phyloP scores from a whole-genome alignment of 2,888 invertebrate genomes.

The Pachydiplax longipennis region DNA sequence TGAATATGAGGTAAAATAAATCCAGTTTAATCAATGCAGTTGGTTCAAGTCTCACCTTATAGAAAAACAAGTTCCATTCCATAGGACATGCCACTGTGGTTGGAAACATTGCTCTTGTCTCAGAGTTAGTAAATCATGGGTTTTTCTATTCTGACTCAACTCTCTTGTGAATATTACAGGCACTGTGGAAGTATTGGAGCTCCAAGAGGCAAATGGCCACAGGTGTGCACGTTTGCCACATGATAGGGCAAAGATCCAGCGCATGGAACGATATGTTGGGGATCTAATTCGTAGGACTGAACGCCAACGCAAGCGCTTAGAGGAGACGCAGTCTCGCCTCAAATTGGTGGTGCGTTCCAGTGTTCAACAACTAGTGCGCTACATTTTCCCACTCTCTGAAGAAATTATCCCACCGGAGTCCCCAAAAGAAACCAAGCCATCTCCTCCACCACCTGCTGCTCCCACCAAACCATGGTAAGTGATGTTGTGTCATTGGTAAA shows the following conservation, averaged over 20 bases:
- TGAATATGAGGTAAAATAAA: no score
- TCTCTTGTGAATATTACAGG: slow-evolving; percentile 53
- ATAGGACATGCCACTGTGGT: no score
- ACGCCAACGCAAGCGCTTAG: slow-evolving; percentile 62
- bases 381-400: slow-evolving; percentile 73
- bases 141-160: no score
- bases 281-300: slow-evolving; percentile 63
- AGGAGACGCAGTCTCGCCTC: slow-evolving; percentile 64
- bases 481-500: neutral
- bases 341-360: slow-evolving; percentile 67
- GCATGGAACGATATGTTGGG: slow-evolving; percentile 66
- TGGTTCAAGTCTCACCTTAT: no score
- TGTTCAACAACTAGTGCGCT: slow-evolving; percentile 70
- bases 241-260: slow-evolving; percentile 70
- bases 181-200: slow-evolving; percentile 56
- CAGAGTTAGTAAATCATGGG: no score
- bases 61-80: no score
- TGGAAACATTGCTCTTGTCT: no score
- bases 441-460: neutral
- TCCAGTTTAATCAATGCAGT: no score
- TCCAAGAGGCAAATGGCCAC: slow-evolving; percentile 60
- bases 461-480: neutral
- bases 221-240: slow-evolving; percentile 63
- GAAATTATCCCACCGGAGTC: slow-evolving; percentile 53
- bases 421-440: neutral